phyloP scores from a whole-genome alignment of 2,888 invertebrate genomes.

The Eilema depressum region DNA sequence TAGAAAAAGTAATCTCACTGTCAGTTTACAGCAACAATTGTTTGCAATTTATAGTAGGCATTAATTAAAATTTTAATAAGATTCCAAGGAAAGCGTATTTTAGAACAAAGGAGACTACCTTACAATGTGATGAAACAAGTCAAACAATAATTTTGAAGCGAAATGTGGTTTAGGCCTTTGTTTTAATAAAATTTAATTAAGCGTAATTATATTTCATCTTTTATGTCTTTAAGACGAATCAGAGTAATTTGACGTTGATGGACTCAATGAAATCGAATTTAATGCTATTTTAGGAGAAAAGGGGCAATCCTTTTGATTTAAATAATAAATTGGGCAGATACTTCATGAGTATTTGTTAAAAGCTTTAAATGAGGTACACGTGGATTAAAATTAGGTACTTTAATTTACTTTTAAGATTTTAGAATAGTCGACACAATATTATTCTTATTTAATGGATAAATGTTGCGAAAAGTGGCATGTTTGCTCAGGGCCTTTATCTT shows the following conservation, averaged over 20 bases:
- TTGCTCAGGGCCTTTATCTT: too few relatives aligned
- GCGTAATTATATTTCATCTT: slow-evolving; percentile 62
- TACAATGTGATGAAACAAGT: slow-evolving; percentile 69
- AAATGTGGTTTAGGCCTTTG: slow-evolving; percentile 66
- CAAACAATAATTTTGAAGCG: slow-evolving; percentile 66
- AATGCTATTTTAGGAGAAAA: slow-evolving; percentile 18
- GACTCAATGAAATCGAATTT: slow-evolving; percentile 33
- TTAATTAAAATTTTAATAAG: slow-evolving; percentile 76
- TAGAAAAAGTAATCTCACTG: slow-evolving; percentile 35
- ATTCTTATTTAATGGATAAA: too few relatives aligned
- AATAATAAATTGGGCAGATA: neutral
- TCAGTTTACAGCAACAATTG: slow-evolving; percentile 56
- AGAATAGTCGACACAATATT: neutral
- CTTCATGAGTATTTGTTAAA: neutral
- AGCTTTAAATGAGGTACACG: neutral
- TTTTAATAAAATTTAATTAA: slow-evolving; percentile 69
- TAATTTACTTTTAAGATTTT: neutral
- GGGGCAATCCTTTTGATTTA: neutral
- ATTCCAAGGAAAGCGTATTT: slow-evolving; percentile 62
- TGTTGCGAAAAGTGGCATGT: too few relatives aligned
- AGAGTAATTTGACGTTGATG: slow-evolving; percentile 37
- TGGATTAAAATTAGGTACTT: neutral
- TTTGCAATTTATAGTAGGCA: slow-evolving; percentile 66
- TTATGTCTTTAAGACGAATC: slow-evolving; percentile 52
- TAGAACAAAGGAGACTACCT: slow-evolving; percentile 65